Percentiles rank a stretch among this genome's conserved stretches.
These are phyloP conservation scores for Rhinogobio ventralis DNA, from an alignment of 2,797 vertebrate species.

Conservation along the genomic window DNA sequence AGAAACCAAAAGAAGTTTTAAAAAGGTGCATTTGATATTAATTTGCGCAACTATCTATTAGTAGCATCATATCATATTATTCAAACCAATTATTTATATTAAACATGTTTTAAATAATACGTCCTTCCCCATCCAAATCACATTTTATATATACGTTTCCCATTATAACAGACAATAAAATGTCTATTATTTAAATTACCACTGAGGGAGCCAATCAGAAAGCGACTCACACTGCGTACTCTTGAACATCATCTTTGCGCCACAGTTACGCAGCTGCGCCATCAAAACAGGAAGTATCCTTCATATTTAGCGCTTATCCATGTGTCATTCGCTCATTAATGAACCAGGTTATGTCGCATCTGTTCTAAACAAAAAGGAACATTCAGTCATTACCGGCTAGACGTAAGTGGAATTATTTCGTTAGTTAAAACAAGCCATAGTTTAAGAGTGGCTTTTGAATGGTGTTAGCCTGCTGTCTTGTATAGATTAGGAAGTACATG, in stretches of 20 bases:
- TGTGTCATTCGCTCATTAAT: background rate
- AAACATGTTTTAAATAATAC: background rate
- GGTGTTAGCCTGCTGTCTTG: background rate
- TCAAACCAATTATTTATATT: background rate
- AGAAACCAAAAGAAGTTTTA: background rate
- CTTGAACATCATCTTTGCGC: background rate
- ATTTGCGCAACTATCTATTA: background rate
- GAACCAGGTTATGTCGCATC: background rate
- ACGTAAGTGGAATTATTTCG: slow-evolving; percentile 3
- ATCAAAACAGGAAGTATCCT: background rate
- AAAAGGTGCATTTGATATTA: background rate
- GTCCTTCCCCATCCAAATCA: background rate
- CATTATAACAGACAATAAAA: background rate
- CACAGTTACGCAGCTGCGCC: background rate
- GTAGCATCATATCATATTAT: background rate
- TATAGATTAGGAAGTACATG: background rate
- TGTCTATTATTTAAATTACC: background rate
- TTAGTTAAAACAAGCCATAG: background rate
- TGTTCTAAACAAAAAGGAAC: background rate
- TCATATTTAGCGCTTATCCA: background rate
- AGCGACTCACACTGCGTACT: background rate
- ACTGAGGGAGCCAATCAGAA: background rate
- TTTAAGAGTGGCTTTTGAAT: background rate
- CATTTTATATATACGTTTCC: background rate
- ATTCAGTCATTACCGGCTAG: background rate